Evolutionary conservation across 1,140 invertebrate species (phyloP), one percentile per base, ranked within the genome.

Genomic region (Polypedilum pembai): DNA sequence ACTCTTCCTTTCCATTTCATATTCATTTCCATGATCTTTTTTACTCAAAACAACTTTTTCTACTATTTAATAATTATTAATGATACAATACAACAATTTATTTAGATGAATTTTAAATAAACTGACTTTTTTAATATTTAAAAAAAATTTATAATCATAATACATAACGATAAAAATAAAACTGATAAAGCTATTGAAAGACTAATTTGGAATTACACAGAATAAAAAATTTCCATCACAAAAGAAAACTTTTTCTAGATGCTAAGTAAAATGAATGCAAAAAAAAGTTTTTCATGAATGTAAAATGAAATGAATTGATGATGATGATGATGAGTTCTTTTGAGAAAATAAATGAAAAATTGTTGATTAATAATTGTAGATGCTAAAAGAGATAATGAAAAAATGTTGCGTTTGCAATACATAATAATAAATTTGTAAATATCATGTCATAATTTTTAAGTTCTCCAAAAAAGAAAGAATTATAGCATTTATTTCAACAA

Each of bases 41-140:
- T 56, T 12, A 56, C n/a, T 33, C 24, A 33, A 33, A 33, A 1
- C 1, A 33, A 33, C 1, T 33, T 33, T 33, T 33, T 33, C 24
- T 33, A 33, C 24, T 33, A 33, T 33, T 33, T 33, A 33, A 33
- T 33, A 33, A 5, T 33, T 33, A 33, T 33, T 56, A 56, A 56
- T 56, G n/a, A n/a, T 56, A 4, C 12, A 56, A 56, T 15, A 56
- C 45, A n/a, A n/a, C 45, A 56, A 33, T 33, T 56, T n/a, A 56
- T 56, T 56, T 56, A 56, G 45, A 56, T 56, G 45, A 56, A 56
- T 56, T 56, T 56, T 56, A 56, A 33, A 33, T n/a, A 33, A 56
- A 56, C 45, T 56, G 45, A 56, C 45, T 56, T 56, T 56, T 56
- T 56, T 56, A 56, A 56, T 56, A 56, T 56, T 56, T 56, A 56